Evolutionary conservation across 2,797 vertebrate genomes (phyloP), one percentile per base, ranked within the genome.

Genomic region (Nothura maculosa): DNA sequence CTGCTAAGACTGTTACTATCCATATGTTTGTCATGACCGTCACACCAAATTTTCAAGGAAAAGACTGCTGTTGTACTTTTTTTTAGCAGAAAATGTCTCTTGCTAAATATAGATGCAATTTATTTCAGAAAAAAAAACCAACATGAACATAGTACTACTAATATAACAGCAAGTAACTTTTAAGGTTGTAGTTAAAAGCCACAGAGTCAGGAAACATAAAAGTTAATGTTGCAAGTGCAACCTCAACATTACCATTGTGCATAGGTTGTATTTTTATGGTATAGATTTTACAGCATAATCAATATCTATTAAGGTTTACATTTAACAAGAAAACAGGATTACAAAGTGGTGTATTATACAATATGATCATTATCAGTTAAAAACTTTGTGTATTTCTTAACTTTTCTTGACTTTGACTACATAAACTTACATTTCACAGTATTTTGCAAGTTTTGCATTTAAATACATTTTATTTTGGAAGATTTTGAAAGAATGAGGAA

Each of bases 11-110:
- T 97, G 93, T 93, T 97, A 96, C 96, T 98, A 93, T 96, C 94
- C 95, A 95, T 96, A 95, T 80, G 95, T 96, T 97, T 97, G 93
- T 94, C 96, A 96, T 90, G 96, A 97, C 82, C 95, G 92, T 91
- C 97, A 97, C 95, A 97, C 96, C 94, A 96, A 81, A 96, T 96
- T 96, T 96, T 96, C 95, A 97, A 96, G 96, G 91, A 98, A 96
- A 95, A 96, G 90, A 67, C 81, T 21, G 1, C 90, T 94, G 83
- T 96, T 94, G 94, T 94, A 87, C 72, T 95, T 94, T 97, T 94
- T 97, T 75, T 91, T 92, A 82, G 94, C 96, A 92, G 74, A 96
- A 96, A 95, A 87, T 78, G 75, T 85, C 75, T 69, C 47, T 90
- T 5, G 62, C 17, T 85, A 62, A 80, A 94, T 34, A 45, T 74